phyloP scores from a whole-genome alignment of 2,888 invertebrate genomes.

The Sinodicranocentrus sp. region DNA sequence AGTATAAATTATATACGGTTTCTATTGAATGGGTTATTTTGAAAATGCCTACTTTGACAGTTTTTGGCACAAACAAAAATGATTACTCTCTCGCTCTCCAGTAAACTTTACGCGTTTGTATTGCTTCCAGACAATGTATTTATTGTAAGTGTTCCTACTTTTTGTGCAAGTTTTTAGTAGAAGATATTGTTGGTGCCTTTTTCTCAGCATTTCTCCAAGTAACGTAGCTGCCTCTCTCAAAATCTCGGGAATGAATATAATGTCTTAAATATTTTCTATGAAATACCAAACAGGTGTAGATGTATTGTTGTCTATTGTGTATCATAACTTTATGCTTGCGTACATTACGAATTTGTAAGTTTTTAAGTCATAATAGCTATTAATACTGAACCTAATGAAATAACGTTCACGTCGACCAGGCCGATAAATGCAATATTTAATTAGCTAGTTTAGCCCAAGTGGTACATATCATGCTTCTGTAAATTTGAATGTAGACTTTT shows the following conservation, averaged over 20 bases:
- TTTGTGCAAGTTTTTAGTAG: slow-evolving; percentile 24
- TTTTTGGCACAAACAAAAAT: not conserved
- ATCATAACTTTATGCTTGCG: too few species aligned
- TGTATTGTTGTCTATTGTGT: not conserved
- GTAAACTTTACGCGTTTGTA: not conserved
- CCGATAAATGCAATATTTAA: slow-evolving; percentile 62
- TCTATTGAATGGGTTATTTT: slow-evolving; percentile 18
- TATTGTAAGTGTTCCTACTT: slow-evolving; percentile 55
- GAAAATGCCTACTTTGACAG: not conserved
- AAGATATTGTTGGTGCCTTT: slow-evolving; percentile 54
- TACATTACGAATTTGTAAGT: too few species aligned
- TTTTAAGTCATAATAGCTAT: not conserved
- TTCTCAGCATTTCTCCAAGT: slow-evolving; percentile 33
- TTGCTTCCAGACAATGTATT: slow-evolving; percentile 49
- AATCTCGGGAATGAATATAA: too few species aligned
- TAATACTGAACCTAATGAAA: too few species aligned
- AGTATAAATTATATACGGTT: slow-evolving; percentile 58
- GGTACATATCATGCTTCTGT: too few species aligned
- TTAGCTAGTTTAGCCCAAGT: slow-evolving; percentile 23
- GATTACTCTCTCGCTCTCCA: slow-evolving; percentile 1
- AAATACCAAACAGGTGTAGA: not conserved
- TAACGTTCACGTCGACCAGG: slow-evolving; percentile 56
- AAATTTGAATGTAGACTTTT: too few species aligned
- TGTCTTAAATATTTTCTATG: slow-evolving; percentile 1
- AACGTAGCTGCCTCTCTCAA: slow-evolving; percentile 29